These are phyloP conservation scores for Taenioides sp. DNA, from an alignment of 2,797 vertebrate species.

Conservation along the genomic window DNA sequence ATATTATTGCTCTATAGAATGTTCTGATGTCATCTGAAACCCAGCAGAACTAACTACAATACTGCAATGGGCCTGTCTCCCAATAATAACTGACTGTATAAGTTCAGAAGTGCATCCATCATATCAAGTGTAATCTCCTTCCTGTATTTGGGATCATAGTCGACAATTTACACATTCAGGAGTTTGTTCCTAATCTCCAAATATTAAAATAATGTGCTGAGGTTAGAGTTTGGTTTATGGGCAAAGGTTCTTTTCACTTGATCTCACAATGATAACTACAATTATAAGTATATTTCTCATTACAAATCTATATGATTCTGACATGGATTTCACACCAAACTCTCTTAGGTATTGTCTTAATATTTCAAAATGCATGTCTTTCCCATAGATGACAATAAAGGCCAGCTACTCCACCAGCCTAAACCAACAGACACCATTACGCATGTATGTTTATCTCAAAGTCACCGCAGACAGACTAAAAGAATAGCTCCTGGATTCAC, in stretches of 20 bases:
- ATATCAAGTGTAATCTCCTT: too few species aligned
- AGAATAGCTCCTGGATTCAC: constrained; percentile 57
- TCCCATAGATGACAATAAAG: background rate
- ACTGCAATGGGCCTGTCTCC: background rate
- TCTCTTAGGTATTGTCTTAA: background rate
- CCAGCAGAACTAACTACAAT: background rate
- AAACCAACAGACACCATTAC: background rate
- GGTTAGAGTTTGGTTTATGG: background rate
- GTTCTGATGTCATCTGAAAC: too few species aligned
- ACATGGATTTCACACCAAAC: background rate
- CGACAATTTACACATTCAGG: too few species aligned
- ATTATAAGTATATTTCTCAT: background rate
- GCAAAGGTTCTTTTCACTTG: background rate
- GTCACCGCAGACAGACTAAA: constrained; percentile 50
- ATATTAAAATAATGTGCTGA: too few species aligned
- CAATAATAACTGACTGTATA: too few species aligned
- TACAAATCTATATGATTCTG: background rate
- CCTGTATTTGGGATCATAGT: too few species aligned
- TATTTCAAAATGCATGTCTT: background rate
- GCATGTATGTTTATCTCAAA: constrained; percentile 18
- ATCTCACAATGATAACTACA: background rate
- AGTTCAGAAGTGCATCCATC: too few species aligned
- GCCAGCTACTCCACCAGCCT: background rate
- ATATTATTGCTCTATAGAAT: too few species aligned
- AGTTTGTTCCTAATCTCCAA: too few species aligned